These are phyloP conservation scores for Lepeophtheirus nordmannii DNA, from an alignment of 2,888 invertebrate genomes.

Conservation along the genomic window DNA sequence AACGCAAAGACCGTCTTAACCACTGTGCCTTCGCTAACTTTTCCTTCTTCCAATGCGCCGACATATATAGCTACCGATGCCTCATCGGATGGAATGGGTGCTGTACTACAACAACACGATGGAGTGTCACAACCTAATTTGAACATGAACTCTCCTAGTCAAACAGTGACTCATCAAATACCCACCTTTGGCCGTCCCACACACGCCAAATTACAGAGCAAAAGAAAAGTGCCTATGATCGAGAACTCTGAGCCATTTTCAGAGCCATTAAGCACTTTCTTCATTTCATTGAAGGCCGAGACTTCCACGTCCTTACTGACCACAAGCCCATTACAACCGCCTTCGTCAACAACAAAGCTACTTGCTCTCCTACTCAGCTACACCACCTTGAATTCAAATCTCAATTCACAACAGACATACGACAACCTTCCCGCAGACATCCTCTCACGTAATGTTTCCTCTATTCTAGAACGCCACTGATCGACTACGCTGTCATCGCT, in stretches of 20 bases:
- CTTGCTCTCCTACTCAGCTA: no score
- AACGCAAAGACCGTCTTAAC: no score
- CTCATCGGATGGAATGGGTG: neutral
- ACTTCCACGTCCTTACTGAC: neutral
- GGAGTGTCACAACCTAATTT: neutral
- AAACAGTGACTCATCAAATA: neutral
- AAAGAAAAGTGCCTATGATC: neutral
- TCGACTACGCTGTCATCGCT: no score
- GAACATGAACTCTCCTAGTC: neutral
- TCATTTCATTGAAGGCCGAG: neutral
- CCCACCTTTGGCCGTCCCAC: no score
- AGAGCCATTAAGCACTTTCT: neutral
- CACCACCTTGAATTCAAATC: neutral
- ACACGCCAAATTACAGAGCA: no score
- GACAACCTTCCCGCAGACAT: no score
- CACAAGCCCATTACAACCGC: conserved; percentile 3
- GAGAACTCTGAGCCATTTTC: neutral
- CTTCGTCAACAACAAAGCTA: no score
- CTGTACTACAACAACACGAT: neutral
- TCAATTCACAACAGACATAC: neutral
- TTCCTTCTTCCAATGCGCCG: neutral
- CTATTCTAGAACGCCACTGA: no score
- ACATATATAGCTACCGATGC: neutral
- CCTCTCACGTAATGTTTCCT: no score
- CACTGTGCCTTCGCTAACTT: no score